Evolutionary conservation across 2,113 vertebrate genomes (phyloP), one percentile per base, ranked within the genome.

Genomic region (Malaclemys terrapin): DNA sequence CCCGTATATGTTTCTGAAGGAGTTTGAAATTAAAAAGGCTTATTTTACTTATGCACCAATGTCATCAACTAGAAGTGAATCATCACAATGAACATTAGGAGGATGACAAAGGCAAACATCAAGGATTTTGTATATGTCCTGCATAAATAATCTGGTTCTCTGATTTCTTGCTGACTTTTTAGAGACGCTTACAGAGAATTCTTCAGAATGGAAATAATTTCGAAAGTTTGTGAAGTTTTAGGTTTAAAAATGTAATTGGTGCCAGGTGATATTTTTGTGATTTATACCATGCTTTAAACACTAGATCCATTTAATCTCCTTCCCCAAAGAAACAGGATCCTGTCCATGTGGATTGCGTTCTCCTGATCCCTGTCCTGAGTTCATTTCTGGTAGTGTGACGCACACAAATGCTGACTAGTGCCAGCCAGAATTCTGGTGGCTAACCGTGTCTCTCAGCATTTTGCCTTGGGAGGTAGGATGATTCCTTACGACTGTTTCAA

Each of bases 11-110:
- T 96, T 97, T 89, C 93, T 85, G 47, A 85, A 91, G 24, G 79
- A 65, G 79, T 85, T 88, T 59, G 84, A 94, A 93, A 87, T 88
- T 90, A 96, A 90, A 65, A 45, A 47, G 80, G 93, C 88, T 94
- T 59, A n/a, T 85, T 92, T 95, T 95, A 93, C 91, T 93, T 88
- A 95, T 85, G 93, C 50, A 92, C 88, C 82, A 92, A 62, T 78
- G 94, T 86, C 93, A 94, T 86, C 13, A 82, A 92, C 90, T 91
- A 96, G 87, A 47, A 91, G 90, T 80, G 62, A 84, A 92, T 93
- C 95, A 95, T 97, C 94, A 96, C 95, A 97, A 96, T 57, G 91
- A 87, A 93, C 95, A 88, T 92, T 69, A 95, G 87, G 89, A 1
- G 54, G 87, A 59, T 84, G 62, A 94, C 78, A 94, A 96, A 95